Percentiles rank a stretch among this genome's conserved stretches.
Conservation (phyloP, 1,140 invertebrate species). For the Sitobion miscanthi region DNA sequence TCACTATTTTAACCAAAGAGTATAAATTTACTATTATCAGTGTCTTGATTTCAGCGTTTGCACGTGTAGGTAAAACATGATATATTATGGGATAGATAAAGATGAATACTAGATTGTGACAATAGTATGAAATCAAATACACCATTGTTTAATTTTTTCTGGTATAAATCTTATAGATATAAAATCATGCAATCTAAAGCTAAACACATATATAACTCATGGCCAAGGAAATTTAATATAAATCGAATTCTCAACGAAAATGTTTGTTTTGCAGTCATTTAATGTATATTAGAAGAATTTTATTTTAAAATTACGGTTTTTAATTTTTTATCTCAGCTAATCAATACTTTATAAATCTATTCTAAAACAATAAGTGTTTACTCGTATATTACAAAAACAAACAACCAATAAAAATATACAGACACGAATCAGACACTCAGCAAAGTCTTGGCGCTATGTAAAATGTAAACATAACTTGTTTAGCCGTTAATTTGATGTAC, state of each 20-base stretch:
- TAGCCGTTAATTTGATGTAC: slow-evolving; percentile 17
- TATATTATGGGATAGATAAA: background rate
- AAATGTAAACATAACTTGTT: slow-evolving; percentile 32
- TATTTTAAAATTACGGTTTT: background rate
- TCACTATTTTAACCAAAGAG: background rate
- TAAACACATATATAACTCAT: background rate
- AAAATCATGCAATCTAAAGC: background rate
- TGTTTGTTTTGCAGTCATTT: background rate
- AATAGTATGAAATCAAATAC: background rate
- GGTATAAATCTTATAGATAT: background rate
- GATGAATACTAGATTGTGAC: background rate
- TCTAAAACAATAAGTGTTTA: background rate
- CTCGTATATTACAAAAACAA: background rate
- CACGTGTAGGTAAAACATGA: background rate
- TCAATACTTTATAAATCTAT: background rate
- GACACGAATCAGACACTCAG: background rate
- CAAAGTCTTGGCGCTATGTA: slow-evolving; percentile 8
- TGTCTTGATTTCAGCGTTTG: background rate
- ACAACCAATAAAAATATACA: background rate
- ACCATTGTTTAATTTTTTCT: background rate
- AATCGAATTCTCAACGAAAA: too few species aligned
- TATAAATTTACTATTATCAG: background rate
- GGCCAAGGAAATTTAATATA: too few species aligned
- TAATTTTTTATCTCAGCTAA: background rate
- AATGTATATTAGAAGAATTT: background rate